Evolutionary conservation across 2,888 invertebrate genomes (phyloP), one percentile per base, ranked within the genome.

Genomic region (Heterodera filipjevi): DNA sequence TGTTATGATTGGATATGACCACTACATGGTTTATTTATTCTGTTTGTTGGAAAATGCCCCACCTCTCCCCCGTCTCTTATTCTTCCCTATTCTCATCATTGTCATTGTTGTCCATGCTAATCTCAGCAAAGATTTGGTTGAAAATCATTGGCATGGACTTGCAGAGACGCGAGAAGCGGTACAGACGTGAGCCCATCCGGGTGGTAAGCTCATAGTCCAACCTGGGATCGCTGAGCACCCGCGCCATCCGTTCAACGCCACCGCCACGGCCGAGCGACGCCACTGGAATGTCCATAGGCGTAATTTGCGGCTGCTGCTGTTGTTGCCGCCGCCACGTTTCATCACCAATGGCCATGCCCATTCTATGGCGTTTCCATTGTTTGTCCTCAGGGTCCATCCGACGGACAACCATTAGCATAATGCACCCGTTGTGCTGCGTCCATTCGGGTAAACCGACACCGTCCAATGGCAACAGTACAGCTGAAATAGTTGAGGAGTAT

Each of bases 371-470:
- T 32, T 59, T 64, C 32, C 33, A 59, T 35, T 32, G 19, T 10
- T n/a, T 32, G 30, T 75, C 75, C 66, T 75, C 64, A 46, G 10
- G 75, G 68, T 75, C 64, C 75, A 75, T 53, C 10, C 75, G 59
- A 6, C 75, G 75, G 59, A 75, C 22, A 32, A 74, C 30, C 76
- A 77, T 64, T 8, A 73, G n/a, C 44, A 77, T 49, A 64, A 77
- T 77, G 19, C 39, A 44, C 10, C 75, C 76, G n/a, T 46, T 12
- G 16, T n/a, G 10, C 35, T 44, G 46, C 22, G 70, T 39, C 66
- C 66, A 46, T 8, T 66, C 75, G 8, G 81, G 79, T n/a, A 84
- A 66, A 6, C 84, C 84, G 3, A 84, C 84, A 0, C 84, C 84
- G 16, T 82, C 74, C 44, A 78, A 76, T 16, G 82, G 84, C 30